phyloP scores from a whole-genome alignment of 2,113 vertebrate species.

The Trochalopteron elliotii region DNA sequence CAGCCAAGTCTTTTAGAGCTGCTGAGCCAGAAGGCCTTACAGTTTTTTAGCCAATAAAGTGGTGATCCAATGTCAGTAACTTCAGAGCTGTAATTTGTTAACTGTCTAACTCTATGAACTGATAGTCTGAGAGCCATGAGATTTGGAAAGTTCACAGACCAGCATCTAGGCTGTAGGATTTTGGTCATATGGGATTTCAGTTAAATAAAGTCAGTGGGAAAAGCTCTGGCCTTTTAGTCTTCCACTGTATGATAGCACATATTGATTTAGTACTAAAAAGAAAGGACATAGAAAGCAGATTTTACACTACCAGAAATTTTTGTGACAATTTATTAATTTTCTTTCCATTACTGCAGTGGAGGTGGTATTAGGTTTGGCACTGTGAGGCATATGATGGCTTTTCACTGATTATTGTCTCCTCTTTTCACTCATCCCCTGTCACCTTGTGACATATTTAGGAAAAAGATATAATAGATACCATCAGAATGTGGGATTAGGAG shows the following conservation, averaged over 20 bases:
- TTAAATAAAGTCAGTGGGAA: neutral
- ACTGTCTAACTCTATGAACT: neutral
- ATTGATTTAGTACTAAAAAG: neutral
- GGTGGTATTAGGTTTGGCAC: neutral
- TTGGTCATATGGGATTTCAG: neutral
- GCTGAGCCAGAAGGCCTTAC: neutral
- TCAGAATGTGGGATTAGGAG: neutral
- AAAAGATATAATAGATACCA: neutral
- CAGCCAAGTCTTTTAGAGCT: neutral
- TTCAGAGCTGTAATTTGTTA: neutral
- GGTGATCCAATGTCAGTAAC: neutral
- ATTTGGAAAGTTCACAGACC: neutral
- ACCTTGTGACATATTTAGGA: neutral
- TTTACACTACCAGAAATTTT: neutral
- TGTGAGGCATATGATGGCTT: neutral
- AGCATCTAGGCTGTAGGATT: neutral
- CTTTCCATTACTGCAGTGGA: neutral
- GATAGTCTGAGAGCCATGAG: neutral
- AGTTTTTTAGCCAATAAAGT: neutral
- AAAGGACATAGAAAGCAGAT: neutral
- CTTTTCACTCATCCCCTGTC: neutral
- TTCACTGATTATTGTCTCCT: neutral
- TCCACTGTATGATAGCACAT: neutral
- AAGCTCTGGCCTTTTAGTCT: neutral
- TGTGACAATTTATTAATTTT: neutral